Evolutionary conservation across 2,113 vertebrate genomes (phyloP), one percentile per base, ranked within the genome.

Genomic region (Triplophysa tibetana): DNA sequence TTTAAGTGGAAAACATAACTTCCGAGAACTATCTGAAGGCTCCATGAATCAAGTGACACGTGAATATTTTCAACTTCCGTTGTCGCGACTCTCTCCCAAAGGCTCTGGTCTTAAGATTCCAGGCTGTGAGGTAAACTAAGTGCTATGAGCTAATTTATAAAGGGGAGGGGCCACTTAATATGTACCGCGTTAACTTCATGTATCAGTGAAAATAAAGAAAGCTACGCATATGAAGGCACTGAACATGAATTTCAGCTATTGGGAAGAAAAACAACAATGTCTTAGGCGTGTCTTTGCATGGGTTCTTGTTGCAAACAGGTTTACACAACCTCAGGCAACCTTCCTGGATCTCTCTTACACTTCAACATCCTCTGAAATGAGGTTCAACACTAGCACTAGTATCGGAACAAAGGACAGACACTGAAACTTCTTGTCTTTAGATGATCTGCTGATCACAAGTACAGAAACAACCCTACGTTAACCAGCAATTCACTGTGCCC

Each of bases 321-420:
- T 60, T 58, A 60, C 29, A 56, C 50, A 56, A 70, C 68, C 68
- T 29, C 68, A 70, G 29, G 50, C 52, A 41, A 14, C 54, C 70
- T 43, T 60, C 54, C 33, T 73, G 19, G 11, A 7, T 60, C 33
- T 41, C 23, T 60, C 19, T 74, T 54, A 61, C 10, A 56, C 48
- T 21, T 38, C 69, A 72, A 38, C 33, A 19, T 56, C 11, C 69
- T 33, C 24, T 29, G 45, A 24, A 38, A 48, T 9, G n/a, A 50
- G 19, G 45, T 38, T 38, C 33, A 38, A 38, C 33, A 38, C 24
- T 2, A 13, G 17, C 24, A 38, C 2, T 6, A 7, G 17, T 26
- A 0, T 14, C 24, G 23, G 45, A 60, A 43, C 54, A 60, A 45
- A 43, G 16, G 41, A 24, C 33, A 73, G 54, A 41, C 70, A 21